A percentile compares a stretch with the other conserved stretches of the same genome.
phyloP scores from a whole-genome alignment of 2,797 vertebrate genomes.

The Gymnoscopelus microlampas region DNA sequence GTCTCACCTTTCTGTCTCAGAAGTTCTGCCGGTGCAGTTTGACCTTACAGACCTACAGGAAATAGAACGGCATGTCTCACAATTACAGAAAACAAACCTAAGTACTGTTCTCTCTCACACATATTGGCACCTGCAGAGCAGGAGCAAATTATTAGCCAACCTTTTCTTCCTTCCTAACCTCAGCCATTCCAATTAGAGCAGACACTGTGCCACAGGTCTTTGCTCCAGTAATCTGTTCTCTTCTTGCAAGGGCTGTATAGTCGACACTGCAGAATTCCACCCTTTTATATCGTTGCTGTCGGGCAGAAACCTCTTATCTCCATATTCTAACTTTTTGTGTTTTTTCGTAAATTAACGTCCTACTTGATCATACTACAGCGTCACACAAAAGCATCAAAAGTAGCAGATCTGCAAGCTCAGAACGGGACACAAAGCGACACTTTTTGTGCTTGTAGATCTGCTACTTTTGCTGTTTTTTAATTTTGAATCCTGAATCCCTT shows the following conservation, averaged over 20 bases:
- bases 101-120: slow-evolving; percentile 4
- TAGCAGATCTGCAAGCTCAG: no score
- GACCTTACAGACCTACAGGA: neutral
- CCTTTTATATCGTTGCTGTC: neutral
- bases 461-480: no score
- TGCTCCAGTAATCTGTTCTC: slow-evolving; percentile 9
- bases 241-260: slow-evolving; percentile 48
- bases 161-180: slow-evolving; percentile 25
- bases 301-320: no score
- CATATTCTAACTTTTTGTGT: no score
- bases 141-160: slow-evolving; percentile 9
- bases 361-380: no score
- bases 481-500: no score
- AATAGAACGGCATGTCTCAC: neutral
- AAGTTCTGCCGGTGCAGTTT: neutral
- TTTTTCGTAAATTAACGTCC: no score
- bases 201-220: slow-evolving; percentile 2
- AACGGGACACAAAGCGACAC: no score
- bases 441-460: no score
- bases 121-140: slow-evolving; percentile 5
- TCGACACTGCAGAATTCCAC: slow-evolving; percentile 33
- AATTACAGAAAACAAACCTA: neutral
- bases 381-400: neutral
- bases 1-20: slow-evolving; percentile 4
- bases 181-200: slow-evolving; percentile 10